Evolutionary conservation across 2,888 invertebrate species (phyloP).

Genomic region (Stramonita haemastoma): DNA sequence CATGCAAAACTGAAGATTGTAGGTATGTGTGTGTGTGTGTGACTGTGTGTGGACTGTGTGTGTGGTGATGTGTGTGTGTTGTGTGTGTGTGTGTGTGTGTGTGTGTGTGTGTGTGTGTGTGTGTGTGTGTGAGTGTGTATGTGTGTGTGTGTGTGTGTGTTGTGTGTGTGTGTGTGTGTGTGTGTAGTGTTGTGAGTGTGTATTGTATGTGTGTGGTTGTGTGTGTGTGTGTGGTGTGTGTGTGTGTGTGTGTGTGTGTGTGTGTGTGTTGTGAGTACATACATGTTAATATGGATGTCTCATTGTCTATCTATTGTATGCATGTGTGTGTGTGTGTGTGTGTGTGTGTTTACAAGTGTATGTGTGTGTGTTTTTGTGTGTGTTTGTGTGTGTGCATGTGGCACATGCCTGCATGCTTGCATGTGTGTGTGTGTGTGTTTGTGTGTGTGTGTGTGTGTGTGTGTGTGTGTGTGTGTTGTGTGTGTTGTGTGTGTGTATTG

Average conservation of each 20-base stretch:
- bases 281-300: neutral
- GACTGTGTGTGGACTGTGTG: too few relatives aligned
- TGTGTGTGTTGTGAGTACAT: neutral
- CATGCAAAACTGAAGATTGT: too few relatives aligned
- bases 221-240: neutral
- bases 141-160: too few relatives aligned
- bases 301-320: neutral
- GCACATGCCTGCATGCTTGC: too few relatives aligned
- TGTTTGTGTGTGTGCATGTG: slow-evolving; percentile 40
- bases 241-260: slow-evolving; percentile 16
- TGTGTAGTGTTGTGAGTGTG: too few relatives aligned
- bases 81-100: slow-evolving; percentile 2
- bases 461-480: neutral
- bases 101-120: slow-evolving; percentile 9
- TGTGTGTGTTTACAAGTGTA: neutral
- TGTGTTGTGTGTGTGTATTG: too few relatives aligned
- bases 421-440: too few relatives aligned
- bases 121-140: too few relatives aligned
- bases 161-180: too few relatives aligned
- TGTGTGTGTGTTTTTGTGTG: neutral
- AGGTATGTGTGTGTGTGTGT: too few relatives aligned
- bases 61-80: neutral
- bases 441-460: too few relatives aligned
- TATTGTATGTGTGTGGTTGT: neutral
- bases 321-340: slow-evolving; percentile 10